These are phyloP conservation scores for Mimas tiliae DNA, from an alignment of 2,888 invertebrate genomes.

Conservation along the genomic window DNA sequence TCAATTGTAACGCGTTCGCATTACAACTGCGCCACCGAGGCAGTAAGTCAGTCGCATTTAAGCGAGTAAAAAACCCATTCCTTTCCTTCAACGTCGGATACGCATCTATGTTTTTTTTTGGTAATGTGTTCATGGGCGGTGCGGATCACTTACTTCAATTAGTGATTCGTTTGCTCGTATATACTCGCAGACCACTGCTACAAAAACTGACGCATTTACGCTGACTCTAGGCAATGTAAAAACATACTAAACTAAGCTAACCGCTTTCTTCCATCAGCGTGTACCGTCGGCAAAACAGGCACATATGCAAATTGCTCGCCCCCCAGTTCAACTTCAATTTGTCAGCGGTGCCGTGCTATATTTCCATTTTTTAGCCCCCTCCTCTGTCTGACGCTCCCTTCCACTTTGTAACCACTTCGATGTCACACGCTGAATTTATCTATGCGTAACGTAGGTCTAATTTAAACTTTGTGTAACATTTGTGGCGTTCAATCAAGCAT, in stretches of 20 bases:
- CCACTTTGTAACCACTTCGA: slow-evolving; percentile 8
- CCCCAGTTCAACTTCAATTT: slow-evolving; percentile 70
- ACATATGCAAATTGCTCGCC: slow-evolving; percentile 71
- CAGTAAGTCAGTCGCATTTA: too few relatives aligned
- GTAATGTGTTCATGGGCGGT: too few relatives aligned
- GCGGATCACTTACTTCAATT: too few relatives aligned
- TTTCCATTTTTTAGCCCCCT: slow-evolving; percentile 39
- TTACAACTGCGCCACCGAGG: too few relatives aligned
- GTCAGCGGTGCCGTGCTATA: slow-evolving; percentile 56
- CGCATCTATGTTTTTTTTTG: too few relatives aligned
- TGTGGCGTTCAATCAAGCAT: background rate
- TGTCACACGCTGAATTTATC: background rate
- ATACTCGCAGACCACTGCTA: too few relatives aligned
- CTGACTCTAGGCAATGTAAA: slow-evolving; percentile 28
- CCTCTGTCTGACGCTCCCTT: background rate
- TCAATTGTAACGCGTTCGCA: too few relatives aligned
- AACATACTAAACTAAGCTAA: slow-evolving; percentile 42
- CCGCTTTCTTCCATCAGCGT: background rate
- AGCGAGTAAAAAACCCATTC: too few relatives aligned
- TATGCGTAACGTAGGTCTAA: slow-evolving; percentile 3
- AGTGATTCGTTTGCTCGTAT: too few relatives aligned
- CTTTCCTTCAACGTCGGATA: too few relatives aligned
- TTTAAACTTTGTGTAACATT: slow-evolving; percentile 5
- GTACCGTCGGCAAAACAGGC: slow-evolving; percentile 43
- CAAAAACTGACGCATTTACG: too few relatives aligned